Evolutionary conservation across 2,888 invertebrate species (phyloP), one percentile per base, ranked within the genome.

Genomic region (Cantharis rustica): DNA sequence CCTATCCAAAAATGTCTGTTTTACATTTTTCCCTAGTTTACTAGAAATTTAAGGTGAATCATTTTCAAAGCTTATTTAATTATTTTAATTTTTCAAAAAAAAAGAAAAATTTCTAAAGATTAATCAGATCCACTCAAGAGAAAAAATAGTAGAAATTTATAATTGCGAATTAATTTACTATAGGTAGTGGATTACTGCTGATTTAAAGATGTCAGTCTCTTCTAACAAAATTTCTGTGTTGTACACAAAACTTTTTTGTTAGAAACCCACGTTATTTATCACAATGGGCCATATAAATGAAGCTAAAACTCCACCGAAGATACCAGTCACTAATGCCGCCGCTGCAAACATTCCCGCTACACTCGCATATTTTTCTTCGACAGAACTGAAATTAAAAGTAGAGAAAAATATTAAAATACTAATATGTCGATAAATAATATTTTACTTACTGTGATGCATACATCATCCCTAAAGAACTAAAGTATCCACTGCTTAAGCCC

Each of bases 311-410:
- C 98, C 98, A 10, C 89, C 85, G 78, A 96, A 93, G 69, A 98
- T 95, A 66, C 98, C 98, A 0, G 96, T 93, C 31, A 98, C 94
- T 1, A 99, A 91, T 84, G 94, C 94, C 16, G 99, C 98, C 0
- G 96, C 97, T 63, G 96, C 98, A 87, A 97, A 95, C 99, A 99
- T 99, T 75, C 98, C 98, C 0, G 98, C 98, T 0, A 93, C 94
- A 0, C 94, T 90, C 15, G 96, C 94, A 87, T 96, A 90, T 84
- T 95, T 93, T 0, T 94, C 92, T n/a, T 95, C 93, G 15, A 96
- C 96, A 61, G 91, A 92, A 79, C 96, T 96, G 88, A 10, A 66
- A 20, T 20, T 68, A 90, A 23, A 9, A 5, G 7, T 5, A 20
- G 7, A 7, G 20, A 1, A 20, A 20, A 20, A 11, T 10, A 2